Conservation (phyloP, 2,113 vertebrate species). For the Pterophyllum scalare region DNA sequence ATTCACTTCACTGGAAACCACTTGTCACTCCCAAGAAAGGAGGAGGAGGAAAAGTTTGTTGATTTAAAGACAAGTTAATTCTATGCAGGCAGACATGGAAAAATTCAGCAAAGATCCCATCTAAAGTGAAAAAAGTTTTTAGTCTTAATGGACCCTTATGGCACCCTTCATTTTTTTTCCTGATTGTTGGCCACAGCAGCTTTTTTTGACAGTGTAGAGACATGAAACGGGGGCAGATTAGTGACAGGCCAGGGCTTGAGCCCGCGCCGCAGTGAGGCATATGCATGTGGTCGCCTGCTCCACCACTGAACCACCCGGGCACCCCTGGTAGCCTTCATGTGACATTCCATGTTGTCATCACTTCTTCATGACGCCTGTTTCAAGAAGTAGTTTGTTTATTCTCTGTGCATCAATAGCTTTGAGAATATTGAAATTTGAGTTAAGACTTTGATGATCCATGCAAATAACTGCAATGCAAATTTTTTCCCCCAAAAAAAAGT, state of each 20-base stretch:
- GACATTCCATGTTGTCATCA: background rate
- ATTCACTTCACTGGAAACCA: background rate
- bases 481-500: background rate
- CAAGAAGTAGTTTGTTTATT: background rate
- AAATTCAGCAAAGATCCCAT: too few species aligned
- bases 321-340: too few species aligned
- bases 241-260: too few species aligned
- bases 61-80: background rate
- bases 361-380: background rate
- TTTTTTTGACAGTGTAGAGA: background rate
- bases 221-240: too few species aligned
- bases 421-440: background rate
- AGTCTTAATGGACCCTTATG: background rate
- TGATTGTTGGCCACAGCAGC: background rate
- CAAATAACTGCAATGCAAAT: conserved; percentile 62
- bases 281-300: too few species aligned
- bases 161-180: background rate
- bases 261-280: too few species aligned
- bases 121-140: too few species aligned
- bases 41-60: background rate
- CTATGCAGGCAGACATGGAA: background rate
- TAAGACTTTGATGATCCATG: conserved; percentile 6
- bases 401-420: background rate
- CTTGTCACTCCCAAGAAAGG: background rate
- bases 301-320: too few species aligned